These are phyloP conservation scores for Spheniscus humboldti DNA, from an alignment of 2,797 vertebrate genomes.

Conservation along the genomic window DNA sequence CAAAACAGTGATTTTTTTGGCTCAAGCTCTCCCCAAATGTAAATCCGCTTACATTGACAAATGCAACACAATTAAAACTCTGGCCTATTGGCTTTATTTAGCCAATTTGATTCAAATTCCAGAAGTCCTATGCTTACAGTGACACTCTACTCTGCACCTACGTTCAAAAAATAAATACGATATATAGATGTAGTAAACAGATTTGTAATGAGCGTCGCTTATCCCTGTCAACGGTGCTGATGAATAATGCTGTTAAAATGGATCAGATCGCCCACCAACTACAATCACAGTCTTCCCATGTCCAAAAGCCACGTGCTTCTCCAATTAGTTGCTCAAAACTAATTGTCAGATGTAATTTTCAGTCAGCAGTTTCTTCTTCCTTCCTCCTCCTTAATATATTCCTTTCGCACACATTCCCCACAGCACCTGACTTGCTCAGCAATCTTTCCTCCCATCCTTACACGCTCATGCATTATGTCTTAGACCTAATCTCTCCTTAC, in stretches of 20 bases:
- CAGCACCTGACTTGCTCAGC: constrained; percentile 33
- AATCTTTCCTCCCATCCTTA: background rate
- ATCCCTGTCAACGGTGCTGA: background rate
- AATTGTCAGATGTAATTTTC: constrained; percentile 47
- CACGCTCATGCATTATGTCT: background rate
- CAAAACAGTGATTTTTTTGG: background rate
- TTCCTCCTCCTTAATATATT: background rate
- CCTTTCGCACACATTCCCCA: background rate
- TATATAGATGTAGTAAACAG: constrained; percentile 11
- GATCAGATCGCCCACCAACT: constrained; percentile 33
- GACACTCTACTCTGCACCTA: background rate
- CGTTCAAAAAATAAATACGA: background rate
- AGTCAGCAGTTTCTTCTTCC: constrained; percentile 1
- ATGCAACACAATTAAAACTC: background rate
- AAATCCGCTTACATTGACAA: background rate
- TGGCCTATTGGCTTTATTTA: background rate
- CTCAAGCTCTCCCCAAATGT: background rate
- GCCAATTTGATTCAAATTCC: background rate
- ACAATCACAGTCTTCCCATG: background rate
- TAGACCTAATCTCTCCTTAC: constrained; percentile 22
- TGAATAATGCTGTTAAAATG: background rate
- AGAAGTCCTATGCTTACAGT: background rate
- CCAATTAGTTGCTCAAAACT: constrained; percentile 29
- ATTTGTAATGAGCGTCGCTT: background rate
- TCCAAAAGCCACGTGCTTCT: constrained; percentile 14